Evolutionary conservation across 2,797 vertebrate species (phyloP).

Genomic region (Aythya fuligula): DNA sequence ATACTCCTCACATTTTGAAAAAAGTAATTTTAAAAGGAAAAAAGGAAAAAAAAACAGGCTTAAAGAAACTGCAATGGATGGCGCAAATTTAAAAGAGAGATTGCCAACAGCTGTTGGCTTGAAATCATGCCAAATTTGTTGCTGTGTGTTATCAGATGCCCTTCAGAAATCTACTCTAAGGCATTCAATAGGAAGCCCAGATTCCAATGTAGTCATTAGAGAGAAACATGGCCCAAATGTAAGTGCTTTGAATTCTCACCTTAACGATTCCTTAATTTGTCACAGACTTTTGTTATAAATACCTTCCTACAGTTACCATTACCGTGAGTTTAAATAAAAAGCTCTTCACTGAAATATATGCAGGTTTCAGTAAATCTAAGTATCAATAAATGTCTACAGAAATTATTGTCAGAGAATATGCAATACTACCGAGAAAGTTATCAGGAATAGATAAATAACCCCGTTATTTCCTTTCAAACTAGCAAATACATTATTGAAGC

Average conservation of each 20-base stretch:
- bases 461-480: background rate
- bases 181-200: background rate
- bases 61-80: background rate
- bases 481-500: background rate
- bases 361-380: background rate
- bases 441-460: background rate
- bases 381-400: background rate
- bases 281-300: background rate
- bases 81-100: background rate
- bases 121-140: background rate
- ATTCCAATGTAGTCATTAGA: background rate
- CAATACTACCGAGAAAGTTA: rapidly evolving
- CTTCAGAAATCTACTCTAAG: background rate
- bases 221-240: background rate
- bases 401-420: background rate
- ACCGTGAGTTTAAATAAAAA: background rate
- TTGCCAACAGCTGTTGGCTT: background rate
- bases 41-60: background rate
- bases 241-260: background rate
- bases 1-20: background rate
- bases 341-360: background rate
- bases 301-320: background rate
- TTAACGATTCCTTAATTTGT: background rate
- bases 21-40: background rate
- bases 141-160: background rate